Base-by-base conservation (phyloP, 2,888 invertebrate genomes). In the Acleris cristana region DNA sequence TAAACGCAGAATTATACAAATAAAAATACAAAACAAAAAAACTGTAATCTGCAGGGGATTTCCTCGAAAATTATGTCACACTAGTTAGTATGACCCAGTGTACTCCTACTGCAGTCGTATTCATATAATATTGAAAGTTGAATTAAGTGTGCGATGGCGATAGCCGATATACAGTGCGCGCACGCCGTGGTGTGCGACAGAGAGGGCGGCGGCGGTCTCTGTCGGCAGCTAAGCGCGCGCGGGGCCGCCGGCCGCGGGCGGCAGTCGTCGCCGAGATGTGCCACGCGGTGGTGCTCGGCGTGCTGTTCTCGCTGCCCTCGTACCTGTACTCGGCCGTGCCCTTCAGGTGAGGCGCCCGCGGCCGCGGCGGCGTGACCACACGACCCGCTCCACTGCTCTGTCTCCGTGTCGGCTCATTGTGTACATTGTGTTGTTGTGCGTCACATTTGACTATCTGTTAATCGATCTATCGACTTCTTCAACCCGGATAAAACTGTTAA, bases 201-300 rank as follows among this genome's bases (percentile, higher is more conserved):
- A 18, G 58, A n/a, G 14, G 48, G 45, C 26, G 18, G 16, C 26
- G 45, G 52, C 14, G 5, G 23, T 19, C 52, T 21, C 52, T 52
- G 52, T 18, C 23, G 56, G 30, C 48, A 7, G 49, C 48, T 26
- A 7, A 48, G 54, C 16, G 53, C 45, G 40, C 16, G 57, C 14
- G 34, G 40, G 56, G 56, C 10, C 30, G 55, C 26, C 59, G 59
- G 48, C 34, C 53, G 57, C 70, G 63, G 64, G 64, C 54, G 64
- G 64, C 78, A 79, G 82, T 82, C 75, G 72, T 69, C 73, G 73
- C 64, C 84, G 85, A 74, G 75, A 90, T 90, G 90, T 90, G 90
- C 77, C 89, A 90, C 85, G 88, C 90, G 74, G 85, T 91, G 75
- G 89, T 90, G 63, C 87, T 91, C 75, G 90, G 90, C 64, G 90